Evolutionary conservation across 2,797 vertebrate genomes (phyloP).

Genomic region (Emys orbicularis): DNA sequence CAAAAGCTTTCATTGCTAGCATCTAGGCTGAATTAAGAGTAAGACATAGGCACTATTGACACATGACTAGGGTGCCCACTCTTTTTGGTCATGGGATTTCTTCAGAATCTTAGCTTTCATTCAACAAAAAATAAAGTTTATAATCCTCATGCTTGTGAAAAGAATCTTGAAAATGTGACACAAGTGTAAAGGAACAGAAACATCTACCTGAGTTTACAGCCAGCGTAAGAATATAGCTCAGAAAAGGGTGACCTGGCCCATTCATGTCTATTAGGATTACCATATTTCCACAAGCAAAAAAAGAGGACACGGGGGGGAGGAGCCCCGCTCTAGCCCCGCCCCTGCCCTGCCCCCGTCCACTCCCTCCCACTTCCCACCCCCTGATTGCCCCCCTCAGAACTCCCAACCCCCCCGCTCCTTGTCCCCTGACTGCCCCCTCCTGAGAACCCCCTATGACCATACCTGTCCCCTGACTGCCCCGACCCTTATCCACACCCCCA

Average conservation of each 20-base stretch:
- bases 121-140: not conserved
- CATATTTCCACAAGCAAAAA: no score
- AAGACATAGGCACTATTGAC: not conserved
- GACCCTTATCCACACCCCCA: no score
- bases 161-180: not conserved
- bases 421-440: no score
- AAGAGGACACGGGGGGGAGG: no score
- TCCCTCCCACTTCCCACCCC: no score
- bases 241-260: not conserved
- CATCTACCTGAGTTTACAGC: not conserved
- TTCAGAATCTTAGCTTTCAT: not conserved
- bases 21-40: not conserved
- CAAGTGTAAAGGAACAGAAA: not conserved
- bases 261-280: not conserved
- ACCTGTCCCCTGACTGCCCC: no score
- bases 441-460: no score
- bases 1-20: not conserved
- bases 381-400: no score
- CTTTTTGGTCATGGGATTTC: not conserved
- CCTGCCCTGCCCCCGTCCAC: no score
- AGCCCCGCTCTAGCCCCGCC: no score
- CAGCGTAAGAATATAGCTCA: not conserved
- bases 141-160: not conserved
- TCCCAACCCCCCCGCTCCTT: no score
- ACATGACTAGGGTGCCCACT: not conserved